phyloP scores from a whole-genome alignment of 2,888 invertebrate genomes.

The Cloeon dipterum region DNA sequence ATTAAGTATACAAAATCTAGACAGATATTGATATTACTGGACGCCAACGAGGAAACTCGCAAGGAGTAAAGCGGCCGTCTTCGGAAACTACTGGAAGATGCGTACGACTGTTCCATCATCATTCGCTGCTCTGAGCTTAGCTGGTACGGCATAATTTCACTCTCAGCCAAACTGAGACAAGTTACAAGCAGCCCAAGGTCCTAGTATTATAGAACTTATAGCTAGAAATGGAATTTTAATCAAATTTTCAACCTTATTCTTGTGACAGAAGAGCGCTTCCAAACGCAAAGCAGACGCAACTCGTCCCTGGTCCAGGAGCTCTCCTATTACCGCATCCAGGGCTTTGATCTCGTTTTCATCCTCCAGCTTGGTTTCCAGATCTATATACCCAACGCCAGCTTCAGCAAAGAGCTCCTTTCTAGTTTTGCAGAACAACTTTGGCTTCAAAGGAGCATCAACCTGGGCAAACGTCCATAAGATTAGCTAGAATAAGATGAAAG shows the following conservation, averaged over 20 bases:
- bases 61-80: neutral
- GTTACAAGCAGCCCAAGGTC: constrained; percentile 35
- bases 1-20: too few species aligned
- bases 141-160: constrained; percentile 14
- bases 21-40: too few species aligned
- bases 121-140: neutral
- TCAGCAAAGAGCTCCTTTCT: neutral
- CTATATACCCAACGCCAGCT: neutral
- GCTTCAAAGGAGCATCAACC: neutral
- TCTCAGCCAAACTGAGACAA: constrained; percentile 38
- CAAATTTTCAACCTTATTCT: neutral
- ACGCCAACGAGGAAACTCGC: neutral
- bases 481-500: too few species aligned
- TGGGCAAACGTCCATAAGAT: too few species aligned
- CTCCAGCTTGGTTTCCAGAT: constrained; percentile 8
- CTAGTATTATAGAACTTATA: constrained; percentile 18
- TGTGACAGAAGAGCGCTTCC: constrained; percentile 17
- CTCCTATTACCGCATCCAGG: constrained; percentile 20
- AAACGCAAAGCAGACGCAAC: constrained; percentile 35
- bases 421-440: neutral
- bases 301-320: constrained; percentile 29
- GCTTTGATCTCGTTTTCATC: constrained; percentile 12
- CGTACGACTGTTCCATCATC: neutral
- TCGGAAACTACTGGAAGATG: neutral
- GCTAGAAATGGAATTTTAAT: neutral